A percentile compares a stretch with the other conserved stretches of the same genome.
Evolutionary conservation across 64 coral and sea anemone genomes (phyloP).

Genomic region (Dendronephthya gigantea): DNA sequence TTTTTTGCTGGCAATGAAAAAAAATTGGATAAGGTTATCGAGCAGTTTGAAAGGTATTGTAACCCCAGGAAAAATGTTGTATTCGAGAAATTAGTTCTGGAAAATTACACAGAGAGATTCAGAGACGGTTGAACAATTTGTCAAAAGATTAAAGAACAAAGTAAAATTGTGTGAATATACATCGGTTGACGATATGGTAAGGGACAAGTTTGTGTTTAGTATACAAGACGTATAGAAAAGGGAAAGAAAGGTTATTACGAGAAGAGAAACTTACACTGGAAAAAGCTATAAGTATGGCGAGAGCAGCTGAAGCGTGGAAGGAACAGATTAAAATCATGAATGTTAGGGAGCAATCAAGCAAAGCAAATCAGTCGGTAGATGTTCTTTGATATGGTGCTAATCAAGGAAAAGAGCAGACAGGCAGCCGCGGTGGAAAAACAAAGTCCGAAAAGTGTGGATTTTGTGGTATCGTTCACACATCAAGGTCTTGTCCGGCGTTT

Average conservation of each 20-base stretch:
- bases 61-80: conserved; percentile 32
- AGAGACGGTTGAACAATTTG: conserved; percentile 25
- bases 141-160: conserved; percentile 34
- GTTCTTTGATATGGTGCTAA: background rate
- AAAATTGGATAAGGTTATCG: conserved; percentile 24
- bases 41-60: conserved; percentile 24
- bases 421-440: background rate
- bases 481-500: conserved; percentile 32
- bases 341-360: background rate
- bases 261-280: conserved; percentile 29
- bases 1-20: conserved; percentile 25
- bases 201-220: conserved; percentile 25
- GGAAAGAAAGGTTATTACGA: conserved; percentile 24
- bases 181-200: background rate
- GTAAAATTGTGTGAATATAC: background rate
- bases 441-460: conserved; percentile 6
- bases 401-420: background rate
- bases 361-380: conserved; percentile 5
- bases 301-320: conserved; percentile 26
- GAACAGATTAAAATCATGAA: conserved; percentile 35
- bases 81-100: conserved; percentile 37
- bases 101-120: conserved; percentile 24
- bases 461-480: conserved; percentile 23
- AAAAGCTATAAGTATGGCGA: conserved; percentile 27
- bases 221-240: conserved; percentile 11